Percentiles rank a stretch among this genome's conserved stretches.
These are phyloP conservation scores for Orycteropus afer DNA, from an alignment of 2,113 vertebrate species.

Conservation along the genomic window DNA sequence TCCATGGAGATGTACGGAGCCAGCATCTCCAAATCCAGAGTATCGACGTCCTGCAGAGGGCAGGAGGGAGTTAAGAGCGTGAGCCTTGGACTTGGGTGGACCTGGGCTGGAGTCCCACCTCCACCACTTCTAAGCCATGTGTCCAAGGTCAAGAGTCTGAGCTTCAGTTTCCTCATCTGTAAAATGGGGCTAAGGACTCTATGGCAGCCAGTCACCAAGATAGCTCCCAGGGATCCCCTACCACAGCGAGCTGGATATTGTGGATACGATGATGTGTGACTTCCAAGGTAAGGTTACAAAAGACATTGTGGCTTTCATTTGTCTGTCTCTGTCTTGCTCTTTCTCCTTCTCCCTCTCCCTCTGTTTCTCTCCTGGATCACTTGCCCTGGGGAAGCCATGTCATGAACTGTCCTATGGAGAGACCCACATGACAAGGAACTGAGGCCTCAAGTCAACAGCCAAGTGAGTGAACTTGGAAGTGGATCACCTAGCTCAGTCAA, in stretches of 20 bases:
- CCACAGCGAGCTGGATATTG: not conserved
- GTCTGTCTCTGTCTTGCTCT: not conserved
- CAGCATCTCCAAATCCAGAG: constrained; percentile 92
- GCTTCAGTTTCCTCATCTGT: not conserved
- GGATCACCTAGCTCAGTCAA: not conserved
- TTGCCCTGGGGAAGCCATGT: not conserved
- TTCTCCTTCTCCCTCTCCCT: not conserved
- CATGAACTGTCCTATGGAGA: not conserved
- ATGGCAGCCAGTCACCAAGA: not conserved
- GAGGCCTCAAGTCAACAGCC: not conserved
- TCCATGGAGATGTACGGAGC: constrained; percentile 96
- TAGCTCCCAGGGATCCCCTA: not conserved
- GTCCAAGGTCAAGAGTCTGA: not conserved
- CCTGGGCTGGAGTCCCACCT: not conserved
- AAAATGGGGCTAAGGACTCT: not conserved
- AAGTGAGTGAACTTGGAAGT: not conserved
- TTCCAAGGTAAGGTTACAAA: not conserved
- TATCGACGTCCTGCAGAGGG: constrained; percentile 77
- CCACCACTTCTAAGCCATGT: not conserved
- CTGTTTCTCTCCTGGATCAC: not conserved
- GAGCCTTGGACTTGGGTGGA: not conserved
- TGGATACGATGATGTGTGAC: not conserved
- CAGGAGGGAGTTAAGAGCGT: not conserved
- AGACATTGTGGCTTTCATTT: not conserved
- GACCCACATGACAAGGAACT: not conserved